phyloP scores from a whole-genome alignment of 1,140 invertebrate genomes.

The Procambarus clarkii region DNA sequence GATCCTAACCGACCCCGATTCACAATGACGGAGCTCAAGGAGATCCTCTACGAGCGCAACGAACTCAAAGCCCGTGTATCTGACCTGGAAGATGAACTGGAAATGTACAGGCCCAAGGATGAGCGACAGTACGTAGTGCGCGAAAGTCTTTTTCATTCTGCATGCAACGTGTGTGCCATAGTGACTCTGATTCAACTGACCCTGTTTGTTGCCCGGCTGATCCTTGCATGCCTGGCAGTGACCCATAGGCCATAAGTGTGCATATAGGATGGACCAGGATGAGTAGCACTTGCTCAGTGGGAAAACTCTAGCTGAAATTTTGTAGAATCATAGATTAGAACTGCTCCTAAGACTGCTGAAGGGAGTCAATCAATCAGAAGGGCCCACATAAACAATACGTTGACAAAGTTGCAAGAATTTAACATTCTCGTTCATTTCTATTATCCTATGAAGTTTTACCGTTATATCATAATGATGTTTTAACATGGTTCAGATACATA shows the following conservation, averaged over 20 bases:
- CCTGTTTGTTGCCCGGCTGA: conserved; percentile 54
- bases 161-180: conserved; percentile 52
- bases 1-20: conserved; percentile 91
- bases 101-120: conserved; percentile 80
- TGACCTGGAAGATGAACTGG: conserved; percentile 91
- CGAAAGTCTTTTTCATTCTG: conserved; percentile 44
- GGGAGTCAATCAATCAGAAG: conserved; percentile 17
- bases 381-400: neutral
- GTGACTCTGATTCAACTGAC: conserved; percentile 43
- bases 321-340: conserved; percentile 33
- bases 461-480: conserved; percentile 7
- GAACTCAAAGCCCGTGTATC: conserved; percentile 90
- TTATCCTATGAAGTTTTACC: neutral
- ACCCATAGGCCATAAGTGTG: conserved; percentile 39
- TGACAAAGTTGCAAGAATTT: neutral
- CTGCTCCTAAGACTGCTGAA: conserved; percentile 32
- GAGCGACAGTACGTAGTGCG: conserved; percentile 51
- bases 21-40: conserved; percentile 90
- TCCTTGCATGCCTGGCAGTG: conserved; percentile 58
- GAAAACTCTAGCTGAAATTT: conserved; percentile 8
- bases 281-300: conserved; percentile 26
- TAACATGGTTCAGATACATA: conserved; percentile 17
- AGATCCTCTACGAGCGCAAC: conserved; percentile 92
- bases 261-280: conserved; percentile 49
- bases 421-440: neutral